Conservation (phyloP, 2,113 vertebrate species). For the Cyanistes caeruleus region DNA sequence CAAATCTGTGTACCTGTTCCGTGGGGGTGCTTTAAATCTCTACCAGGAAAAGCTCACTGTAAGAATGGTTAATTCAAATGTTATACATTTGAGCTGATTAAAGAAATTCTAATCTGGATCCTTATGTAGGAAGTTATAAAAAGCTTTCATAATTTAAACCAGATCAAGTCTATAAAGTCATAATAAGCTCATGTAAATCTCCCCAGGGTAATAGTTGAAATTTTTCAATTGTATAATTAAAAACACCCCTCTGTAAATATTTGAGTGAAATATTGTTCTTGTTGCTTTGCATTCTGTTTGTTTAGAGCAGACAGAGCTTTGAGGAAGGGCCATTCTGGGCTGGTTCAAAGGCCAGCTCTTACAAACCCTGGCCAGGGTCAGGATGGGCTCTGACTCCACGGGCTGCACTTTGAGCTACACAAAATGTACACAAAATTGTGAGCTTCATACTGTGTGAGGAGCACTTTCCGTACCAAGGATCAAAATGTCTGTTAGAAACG, state of each 20-base stretch:
- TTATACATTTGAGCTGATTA: conserved; percentile 21
- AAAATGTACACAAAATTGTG: background rate
- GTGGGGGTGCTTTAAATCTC: background rate
- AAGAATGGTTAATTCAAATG: background rate
- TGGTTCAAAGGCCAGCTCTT: background rate
- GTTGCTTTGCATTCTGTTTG: background rate
- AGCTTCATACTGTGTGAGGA: background rate
- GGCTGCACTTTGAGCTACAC: background rate
- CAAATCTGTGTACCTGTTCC: background rate
- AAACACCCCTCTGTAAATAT: conserved; percentile 9
- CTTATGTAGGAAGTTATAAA: conserved; percentile 10
- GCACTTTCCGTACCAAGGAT: background rate
- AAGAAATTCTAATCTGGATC: conserved; percentile 24
- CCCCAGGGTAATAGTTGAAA: background rate
- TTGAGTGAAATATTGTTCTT: background rate
- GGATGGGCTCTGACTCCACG: background rate
- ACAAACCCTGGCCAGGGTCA: background rate
- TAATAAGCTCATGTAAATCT: conserved; percentile 24
- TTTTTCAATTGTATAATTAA: conserved; percentile 32
- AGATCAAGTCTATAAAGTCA: conserved; percentile 37
- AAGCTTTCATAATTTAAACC: conserved; percentile 32
- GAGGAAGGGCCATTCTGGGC: background rate
- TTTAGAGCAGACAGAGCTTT: background rate
- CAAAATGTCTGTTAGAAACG: background rate
- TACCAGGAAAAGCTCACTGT: background rate